These are phyloP conservation scores for Eurois occulta DNA, from an alignment of 2,888 invertebrate genomes.

Conservation along the genomic window DNA sequence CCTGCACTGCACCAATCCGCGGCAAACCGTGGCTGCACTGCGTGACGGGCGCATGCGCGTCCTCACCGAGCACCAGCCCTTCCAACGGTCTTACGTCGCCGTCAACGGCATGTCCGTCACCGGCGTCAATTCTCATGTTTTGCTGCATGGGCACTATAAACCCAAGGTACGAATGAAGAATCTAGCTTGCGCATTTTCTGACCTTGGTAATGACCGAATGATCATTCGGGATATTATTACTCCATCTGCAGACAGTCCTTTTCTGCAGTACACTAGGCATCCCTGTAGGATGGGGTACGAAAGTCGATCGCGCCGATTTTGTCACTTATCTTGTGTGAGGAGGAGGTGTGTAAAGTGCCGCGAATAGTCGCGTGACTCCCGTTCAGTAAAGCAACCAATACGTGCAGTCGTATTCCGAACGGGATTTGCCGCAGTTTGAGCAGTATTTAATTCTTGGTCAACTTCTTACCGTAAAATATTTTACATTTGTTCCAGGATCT, in stretches of 20 bases:
- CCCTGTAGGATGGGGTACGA: neutral
- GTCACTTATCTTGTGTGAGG: neutral
- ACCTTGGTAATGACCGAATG: no score
- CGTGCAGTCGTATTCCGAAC: neutral
- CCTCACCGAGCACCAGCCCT: constrained; percentile 89
- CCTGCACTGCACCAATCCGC: constrained; percentile 91
- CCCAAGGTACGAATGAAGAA: constrained; percentile 69
- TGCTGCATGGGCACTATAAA: constrained; percentile 75
- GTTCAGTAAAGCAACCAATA: neutral
- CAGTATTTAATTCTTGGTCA: neutral
- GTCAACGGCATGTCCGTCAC: constrained; percentile 77
- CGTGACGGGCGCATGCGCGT: constrained; percentile 89
- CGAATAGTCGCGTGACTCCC: neutral
- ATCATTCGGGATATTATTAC: neutral
- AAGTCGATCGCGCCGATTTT: neutral
- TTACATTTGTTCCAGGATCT: constrained; percentile 25
- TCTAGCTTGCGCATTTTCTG: neutral
- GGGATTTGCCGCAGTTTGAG: neutral
- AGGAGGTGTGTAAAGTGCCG: neutral
- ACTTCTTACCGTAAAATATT: constrained; percentile 76
- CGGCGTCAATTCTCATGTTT: constrained; percentile 77
- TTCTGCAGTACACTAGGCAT: neutral
- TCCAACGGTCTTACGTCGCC: constrained; percentile 87
- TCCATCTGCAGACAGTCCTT: neutral
- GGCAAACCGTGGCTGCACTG: constrained; percentile 84